phyloP scores from a whole-genome alignment of 2,888 invertebrate genomes.

The Polietes domitor region DNA sequence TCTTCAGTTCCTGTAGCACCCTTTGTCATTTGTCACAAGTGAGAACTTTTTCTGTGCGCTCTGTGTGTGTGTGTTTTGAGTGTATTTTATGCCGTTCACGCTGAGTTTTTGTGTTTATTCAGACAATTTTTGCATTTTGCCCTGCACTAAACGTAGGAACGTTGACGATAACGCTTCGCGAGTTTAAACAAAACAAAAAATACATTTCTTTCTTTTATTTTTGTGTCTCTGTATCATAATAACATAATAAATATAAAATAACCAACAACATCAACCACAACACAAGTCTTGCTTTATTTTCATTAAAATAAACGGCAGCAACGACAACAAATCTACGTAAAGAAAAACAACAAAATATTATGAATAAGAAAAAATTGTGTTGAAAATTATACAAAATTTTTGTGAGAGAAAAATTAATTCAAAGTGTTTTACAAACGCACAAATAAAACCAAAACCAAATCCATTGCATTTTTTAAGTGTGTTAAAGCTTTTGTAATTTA shows the following conservation, averaged over 20 bases:
- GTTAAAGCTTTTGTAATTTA: conserved; percentile 45
- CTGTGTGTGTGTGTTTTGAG: not conserved
- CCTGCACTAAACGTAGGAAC: conserved; percentile 70
- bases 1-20: not conserved
- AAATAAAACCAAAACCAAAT: conserved; percentile 14
- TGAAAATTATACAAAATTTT: conserved; percentile 2
- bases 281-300: conserved; percentile 1
- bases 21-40: conserved; percentile 2
- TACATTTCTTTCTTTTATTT: conserved; percentile 3
- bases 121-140: conserved; percentile 69
- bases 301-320: conserved; percentile 9
- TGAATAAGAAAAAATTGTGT: conserved; percentile 8
- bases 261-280: conserved; percentile 8
- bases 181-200: not conserved
- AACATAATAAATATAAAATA: not conserved
- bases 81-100: conserved; percentile 50
- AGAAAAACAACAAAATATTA: conserved; percentile 1
- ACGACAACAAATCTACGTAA: not conserved
- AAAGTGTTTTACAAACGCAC: conserved; percentile 51
- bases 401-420: conserved; percentile 1
- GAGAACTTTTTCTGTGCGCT: not conserved
- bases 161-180: conserved; percentile 69
- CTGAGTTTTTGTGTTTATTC: conserved; percentile 64
- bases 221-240: conserved; percentile 26
- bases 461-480: conserved; percentile 54